Percentiles rank a stretch among this genome's conserved stretches.
Evolutionary conservation across 2,888 invertebrate genomes (phyloP).

Genomic region (Chloromyia formosa): DNA sequence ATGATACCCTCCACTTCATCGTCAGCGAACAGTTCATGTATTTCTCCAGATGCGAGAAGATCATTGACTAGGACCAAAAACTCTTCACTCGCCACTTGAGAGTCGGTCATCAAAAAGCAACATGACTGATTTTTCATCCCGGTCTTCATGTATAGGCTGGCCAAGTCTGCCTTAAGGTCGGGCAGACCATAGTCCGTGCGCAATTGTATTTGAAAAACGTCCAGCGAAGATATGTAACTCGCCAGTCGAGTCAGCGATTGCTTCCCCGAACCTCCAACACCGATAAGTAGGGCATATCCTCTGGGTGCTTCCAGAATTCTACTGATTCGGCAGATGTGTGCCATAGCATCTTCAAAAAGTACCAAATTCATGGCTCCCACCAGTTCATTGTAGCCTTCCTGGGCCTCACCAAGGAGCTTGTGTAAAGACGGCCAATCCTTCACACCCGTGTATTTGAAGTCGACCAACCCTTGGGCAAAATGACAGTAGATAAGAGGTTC

Average conservation of each 20-base stretch:
- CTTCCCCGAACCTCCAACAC: constrained; percentile 95
- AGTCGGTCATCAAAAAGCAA: constrained; percentile 92
- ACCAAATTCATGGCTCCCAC: constrained; percentile 93
- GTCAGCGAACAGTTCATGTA: constrained; percentile 88
- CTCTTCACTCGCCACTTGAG: constrained; percentile 88
- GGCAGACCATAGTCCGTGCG: constrained; percentile 85
- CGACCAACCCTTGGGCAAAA: constrained; percentile 90
- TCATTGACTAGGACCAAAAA: constrained; percentile 94
- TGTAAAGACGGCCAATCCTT: constrained; percentile 75
- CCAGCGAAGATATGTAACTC: constrained; percentile 88
- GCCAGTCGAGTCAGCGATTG: constrained; percentile 90
- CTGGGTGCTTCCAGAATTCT: constrained; percentile 91
- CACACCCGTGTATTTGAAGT: constrained; percentile 88
- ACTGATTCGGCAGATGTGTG: constrained; percentile 90
- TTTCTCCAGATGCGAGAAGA: constrained; percentile 92
- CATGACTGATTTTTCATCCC: constrained; percentile 86
- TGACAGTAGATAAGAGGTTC: constrained; percentile 90
- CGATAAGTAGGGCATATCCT: constrained; percentile 90
- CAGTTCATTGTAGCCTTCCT: constrained; percentile 87
- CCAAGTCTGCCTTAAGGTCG: constrained; percentile 80
- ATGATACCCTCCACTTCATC: constrained; percentile 91
- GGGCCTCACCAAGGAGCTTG: constrained; percentile 80
- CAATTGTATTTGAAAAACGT: constrained; percentile 93
- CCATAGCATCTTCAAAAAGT: constrained; percentile 94
- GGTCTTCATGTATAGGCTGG: constrained; percentile 83